phyloP scores from a whole-genome alignment of 2,113 vertebrate species.

The Tupaia chinensis region DNA sequence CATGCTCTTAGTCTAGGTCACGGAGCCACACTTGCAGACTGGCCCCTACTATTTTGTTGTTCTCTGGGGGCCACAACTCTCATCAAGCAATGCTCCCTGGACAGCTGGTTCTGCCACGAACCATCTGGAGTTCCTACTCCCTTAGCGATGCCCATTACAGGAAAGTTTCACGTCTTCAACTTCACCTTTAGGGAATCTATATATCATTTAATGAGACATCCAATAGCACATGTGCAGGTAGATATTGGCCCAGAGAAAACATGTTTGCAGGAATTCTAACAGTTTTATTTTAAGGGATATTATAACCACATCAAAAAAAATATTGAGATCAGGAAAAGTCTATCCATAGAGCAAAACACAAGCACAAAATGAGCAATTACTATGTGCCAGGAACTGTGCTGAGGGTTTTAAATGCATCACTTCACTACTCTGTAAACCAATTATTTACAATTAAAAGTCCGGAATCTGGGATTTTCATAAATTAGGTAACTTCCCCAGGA shows the following conservation, averaged over 20 bases:
- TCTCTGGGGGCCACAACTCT: constrained; percentile 46
- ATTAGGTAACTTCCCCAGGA: neutral
- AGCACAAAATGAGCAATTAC: constrained; percentile 20
- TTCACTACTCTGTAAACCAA: neutral
- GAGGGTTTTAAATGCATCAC: neutral
- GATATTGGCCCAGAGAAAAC: constrained; percentile 1
- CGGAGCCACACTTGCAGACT: constrained; percentile 16
- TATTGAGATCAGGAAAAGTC: neutral
- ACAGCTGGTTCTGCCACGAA: constrained; percentile 64
- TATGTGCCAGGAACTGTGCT: neutral
- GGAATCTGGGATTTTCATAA: neutral
- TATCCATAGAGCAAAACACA: neutral
- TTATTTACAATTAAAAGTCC: constrained; percentile 10
- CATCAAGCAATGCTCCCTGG: constrained; percentile 39
- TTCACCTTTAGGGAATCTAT: constrained; percentile 74
- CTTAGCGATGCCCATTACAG: constrained; percentile 49
- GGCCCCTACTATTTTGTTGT: neutral
- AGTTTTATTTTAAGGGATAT: constrained; percentile 43
- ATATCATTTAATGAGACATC: constrained; percentile 63
- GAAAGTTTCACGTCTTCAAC: constrained; percentile 59
- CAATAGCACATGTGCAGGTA: constrained; percentile 12
- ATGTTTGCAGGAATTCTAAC: neutral
- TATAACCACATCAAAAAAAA: neutral
- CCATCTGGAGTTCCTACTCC: constrained; percentile 71
- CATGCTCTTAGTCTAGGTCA: neutral